Conservation (phyloP, 2,888 invertebrate species). For the Amblyteles armatorius region DNA sequence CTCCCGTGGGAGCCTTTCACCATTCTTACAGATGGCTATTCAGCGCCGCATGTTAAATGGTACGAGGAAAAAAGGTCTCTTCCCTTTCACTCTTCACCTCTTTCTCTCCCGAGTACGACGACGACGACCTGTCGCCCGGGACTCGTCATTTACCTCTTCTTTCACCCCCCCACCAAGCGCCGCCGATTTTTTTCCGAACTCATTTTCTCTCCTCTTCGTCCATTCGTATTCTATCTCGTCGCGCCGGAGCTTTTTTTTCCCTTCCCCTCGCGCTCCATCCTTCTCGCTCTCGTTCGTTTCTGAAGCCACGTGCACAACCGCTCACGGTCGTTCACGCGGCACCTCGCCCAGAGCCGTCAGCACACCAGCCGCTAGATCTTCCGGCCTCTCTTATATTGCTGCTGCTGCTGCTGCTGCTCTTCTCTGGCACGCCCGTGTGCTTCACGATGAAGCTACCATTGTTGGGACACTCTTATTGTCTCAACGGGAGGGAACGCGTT, state of each 20-base stretch:
- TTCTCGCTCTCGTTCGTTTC: conserved; percentile 44
- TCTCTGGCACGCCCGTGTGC: conserved; percentile 34
- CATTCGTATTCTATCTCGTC: conserved; percentile 32
- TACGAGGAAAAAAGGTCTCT: conserved; percentile 67
- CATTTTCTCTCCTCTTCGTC: conserved; percentile 41
- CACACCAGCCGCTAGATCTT: conserved; percentile 59
- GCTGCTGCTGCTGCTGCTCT: conserved; percentile 10
- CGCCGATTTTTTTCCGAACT: conserved; percentile 68
- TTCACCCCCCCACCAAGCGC: conserved; percentile 34
- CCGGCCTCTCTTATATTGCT: conserved; percentile 41
- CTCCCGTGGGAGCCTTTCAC: conserved; percentile 72
- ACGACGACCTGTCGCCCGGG: conserved; percentile 66
- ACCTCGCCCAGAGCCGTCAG: conserved; percentile 55
- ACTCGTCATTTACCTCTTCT: conserved; percentile 77
- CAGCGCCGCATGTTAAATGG: conserved; percentile 80
- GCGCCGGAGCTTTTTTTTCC: conserved; percentile 5
- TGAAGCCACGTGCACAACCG: conserved; percentile 37
- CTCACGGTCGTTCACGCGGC: conserved; percentile 50
- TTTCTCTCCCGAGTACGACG: conserved; percentile 3
- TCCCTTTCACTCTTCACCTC: conserved; percentile 40
- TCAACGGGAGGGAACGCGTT: conserved; percentile 32
- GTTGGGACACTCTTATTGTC: conserved; percentile 65
- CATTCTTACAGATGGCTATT: conserved; percentile 80
- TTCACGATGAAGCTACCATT: conserved; percentile 56
- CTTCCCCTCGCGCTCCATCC: conserved; percentile 20